Conservation (phyloP, 2,888 invertebrate species). For the Himalopsyche japonica region DNA sequence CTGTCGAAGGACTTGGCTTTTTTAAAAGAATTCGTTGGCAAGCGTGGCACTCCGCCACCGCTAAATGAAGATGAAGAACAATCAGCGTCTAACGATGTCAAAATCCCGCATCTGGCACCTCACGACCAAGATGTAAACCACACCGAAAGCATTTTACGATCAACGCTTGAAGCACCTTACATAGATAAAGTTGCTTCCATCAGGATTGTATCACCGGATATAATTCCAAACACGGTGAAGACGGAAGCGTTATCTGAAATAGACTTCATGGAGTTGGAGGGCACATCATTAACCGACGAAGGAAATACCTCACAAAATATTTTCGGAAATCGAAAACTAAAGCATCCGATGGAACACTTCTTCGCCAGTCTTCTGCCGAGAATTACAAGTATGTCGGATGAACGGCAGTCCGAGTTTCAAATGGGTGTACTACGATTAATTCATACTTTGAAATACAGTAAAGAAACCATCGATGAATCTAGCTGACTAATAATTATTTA, state of each 20-base stretch:
- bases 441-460: neutral
- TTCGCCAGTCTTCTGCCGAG: neutral
- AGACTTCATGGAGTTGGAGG: neutral
- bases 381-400: neutral
- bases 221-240: neutral
- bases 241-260: neutral
- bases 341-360: neutral
- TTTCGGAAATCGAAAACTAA: neutral
- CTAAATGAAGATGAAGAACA: neutral
- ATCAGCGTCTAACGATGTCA: neutral
- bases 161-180: neutral
- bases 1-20: neutral
- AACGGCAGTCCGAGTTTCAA: neutral
- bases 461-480: neutral
- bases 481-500: too few species aligned
- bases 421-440: neutral
- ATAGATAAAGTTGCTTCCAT: neutral
- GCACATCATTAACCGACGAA: too few species aligned
- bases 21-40: neutral
- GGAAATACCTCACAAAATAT: neutral
- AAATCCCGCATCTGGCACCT: neutral
- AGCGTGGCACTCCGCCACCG: neutral
- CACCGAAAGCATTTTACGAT: neutral
- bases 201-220: neutral
- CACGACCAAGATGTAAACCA: neutral